Base-by-base conservation (phyloP, 2,888 invertebrate species). In the Doris montereyensis region DNA sequence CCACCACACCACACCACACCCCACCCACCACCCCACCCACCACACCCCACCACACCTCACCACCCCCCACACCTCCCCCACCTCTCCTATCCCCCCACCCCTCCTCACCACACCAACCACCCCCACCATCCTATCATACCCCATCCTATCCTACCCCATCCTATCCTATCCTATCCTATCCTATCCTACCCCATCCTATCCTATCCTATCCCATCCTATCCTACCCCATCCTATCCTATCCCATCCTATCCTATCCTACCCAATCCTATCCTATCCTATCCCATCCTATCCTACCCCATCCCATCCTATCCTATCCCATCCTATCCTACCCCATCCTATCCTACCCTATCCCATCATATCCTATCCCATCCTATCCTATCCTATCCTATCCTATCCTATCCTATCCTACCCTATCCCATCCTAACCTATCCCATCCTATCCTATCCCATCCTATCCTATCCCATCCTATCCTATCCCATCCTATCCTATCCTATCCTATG, bases 261-360 rank as follows among this genome's bases (percentile, higher is more conserved):
- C 32, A n/a, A 67, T 76, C 67, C 65, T 58, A 67, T 76, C 76
- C 76, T 30, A 76, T 67, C 76, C 65, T 35, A 67, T 67, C 76
- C 32, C 26, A 65, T 2, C 62, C 35, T 35, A 60, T 67, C 65
- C 65, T 65, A 52, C 28, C 73, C 57, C 52, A 2, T 41, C 67
- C 67, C 30, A 24, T 24, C 67, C 34, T 70, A 70, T 34, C 70
- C 70, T 32, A 70, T 32, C 70, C 3, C 13, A n/a, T 30, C 70
- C 70, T 70, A 34, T 70, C 70, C 70, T 70, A 32, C n/a, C 70
- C 70, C 32, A 70, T 34, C 70, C 70, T 70, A 70, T 30, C 70
- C 70, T 70, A 34, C 21, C 67, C 67, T 67, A 26, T 24, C 67
- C 67, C n/a, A n/a, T n/a, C n/a, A n/a, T n/a, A n/a, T n/a, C n/a